These are phyloP conservation scores for Anarrhichthys ocellatus DNA, from an alignment of 2,113 vertebrate genomes.

Conservation along the genomic window DNA sequence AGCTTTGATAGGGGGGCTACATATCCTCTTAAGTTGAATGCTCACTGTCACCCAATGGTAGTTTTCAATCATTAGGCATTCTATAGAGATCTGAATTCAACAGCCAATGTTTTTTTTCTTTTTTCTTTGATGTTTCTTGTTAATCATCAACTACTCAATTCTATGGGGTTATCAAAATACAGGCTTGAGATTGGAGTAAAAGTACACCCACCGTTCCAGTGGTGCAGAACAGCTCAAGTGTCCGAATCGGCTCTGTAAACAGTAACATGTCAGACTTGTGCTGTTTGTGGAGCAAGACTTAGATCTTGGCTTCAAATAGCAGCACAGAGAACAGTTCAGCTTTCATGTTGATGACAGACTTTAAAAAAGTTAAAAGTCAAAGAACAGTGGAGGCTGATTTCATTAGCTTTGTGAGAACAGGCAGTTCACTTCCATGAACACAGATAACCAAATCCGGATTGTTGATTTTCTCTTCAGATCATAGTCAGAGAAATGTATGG, in stretches of 20 bases:
- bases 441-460: conserved; percentile 52
- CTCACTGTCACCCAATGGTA: not conserved
- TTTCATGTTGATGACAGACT: conserved; percentile 48
- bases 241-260: conserved; percentile 33
- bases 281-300: conserved; percentile 15
- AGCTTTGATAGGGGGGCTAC: not conserved
- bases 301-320: conserved; percentile 10
- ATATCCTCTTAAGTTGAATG: not conserved
- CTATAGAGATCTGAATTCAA: not conserved
- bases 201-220: conserved; percentile 8
- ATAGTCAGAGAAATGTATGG: not conserved
- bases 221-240: conserved; percentile 32
- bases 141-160: conserved; percentile 4
- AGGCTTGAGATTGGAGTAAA: not conserved
- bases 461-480: conserved; percentile 54
- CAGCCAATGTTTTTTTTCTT: not conserved
- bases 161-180: conserved; percentile 5
- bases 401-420: conserved; percentile 48
- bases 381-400: conserved; percentile 37
- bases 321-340: not conserved
- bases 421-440: conserved; percentile 43
- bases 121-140: conserved; percentile 4
- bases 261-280: conserved; percentile 9
- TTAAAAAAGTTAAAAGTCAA: conserved; percentile 40
- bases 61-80: not conserved